Evolutionary conservation across 2,888 invertebrate genomes (phyloP).

Genomic region (Chaitophorus viminalis): DNA sequence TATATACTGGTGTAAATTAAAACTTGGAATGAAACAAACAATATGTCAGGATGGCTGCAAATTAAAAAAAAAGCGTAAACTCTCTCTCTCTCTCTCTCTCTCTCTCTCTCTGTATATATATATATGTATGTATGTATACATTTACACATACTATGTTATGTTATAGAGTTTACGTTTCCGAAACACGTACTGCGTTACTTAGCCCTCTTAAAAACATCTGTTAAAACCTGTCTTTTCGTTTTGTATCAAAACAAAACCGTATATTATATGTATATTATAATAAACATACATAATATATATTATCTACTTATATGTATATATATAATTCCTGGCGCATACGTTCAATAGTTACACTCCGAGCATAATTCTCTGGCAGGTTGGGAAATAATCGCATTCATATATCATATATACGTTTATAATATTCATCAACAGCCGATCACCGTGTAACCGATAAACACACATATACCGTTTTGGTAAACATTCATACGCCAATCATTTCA

Average conservation of each 20-base stretch:
- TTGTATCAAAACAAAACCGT: conserved; percentile 16
- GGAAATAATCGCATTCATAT: not conserved
- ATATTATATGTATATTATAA: no score
- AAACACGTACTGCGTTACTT: conserved; percentile 29
- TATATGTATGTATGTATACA: no score
- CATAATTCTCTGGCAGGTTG: not conserved
- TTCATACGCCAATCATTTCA: conserved; percentile 13
- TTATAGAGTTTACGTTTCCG: conserved; percentile 22
- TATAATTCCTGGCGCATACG: not conserved
- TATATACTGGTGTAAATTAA: not conserved
- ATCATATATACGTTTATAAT: not conserved
- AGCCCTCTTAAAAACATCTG: conserved; percentile 6
- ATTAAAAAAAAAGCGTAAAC: conserved; percentile 23
- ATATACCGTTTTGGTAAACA: not conserved
- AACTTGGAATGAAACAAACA: not conserved
- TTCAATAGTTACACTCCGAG: not conserved
- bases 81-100: no score
- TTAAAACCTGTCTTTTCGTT: conserved; percentile 23
- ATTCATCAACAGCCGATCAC: not conserved
- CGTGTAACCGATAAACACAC: not conserved
- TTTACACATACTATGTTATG: not conserved
- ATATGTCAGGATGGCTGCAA: not conserved
- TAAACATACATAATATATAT: no score
- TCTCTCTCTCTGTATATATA: no score
- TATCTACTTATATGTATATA: not conserved